phyloP scores from a whole-genome alignment of 2,113 vertebrate species.

The Panthera tigris region DNA sequence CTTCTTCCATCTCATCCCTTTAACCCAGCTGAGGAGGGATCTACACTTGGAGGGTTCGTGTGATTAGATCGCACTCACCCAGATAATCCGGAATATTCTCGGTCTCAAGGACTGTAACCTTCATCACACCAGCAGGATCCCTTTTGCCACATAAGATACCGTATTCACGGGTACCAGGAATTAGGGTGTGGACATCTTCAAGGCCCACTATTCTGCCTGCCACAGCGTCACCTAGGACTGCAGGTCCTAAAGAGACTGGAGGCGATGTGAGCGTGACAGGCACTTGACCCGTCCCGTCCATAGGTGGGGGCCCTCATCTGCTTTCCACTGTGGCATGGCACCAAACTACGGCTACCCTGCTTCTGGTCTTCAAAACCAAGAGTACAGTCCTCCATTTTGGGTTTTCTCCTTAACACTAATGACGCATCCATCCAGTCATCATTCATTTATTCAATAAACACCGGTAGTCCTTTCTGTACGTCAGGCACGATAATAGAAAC shows the following conservation, averaged over 20 bases:
- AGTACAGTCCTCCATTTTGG: background rate
- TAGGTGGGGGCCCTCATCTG: background rate
- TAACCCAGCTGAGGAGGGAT: background rate
- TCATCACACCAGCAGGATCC: background rate
- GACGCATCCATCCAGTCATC: background rate
- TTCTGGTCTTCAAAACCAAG: background rate
- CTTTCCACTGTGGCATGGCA: background rate
- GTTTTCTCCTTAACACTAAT: background rate
- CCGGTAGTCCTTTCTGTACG: background rate
- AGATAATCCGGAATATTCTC: background rate
- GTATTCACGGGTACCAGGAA: background rate
- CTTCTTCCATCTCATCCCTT: background rate
- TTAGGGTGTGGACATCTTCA: background rate
- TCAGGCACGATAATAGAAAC: background rate
- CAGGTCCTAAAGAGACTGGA: background rate
- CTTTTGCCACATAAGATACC: background rate
- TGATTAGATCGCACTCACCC: background rate
- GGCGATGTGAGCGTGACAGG: background rate
- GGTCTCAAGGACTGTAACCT: background rate
- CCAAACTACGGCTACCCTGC: background rate
- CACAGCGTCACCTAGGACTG: background rate
- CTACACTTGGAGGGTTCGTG: background rate
- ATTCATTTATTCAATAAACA: background rate
- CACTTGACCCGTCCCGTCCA: no score
- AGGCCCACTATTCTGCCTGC: background rate